Evolutionary conservation across 2,888 invertebrate species (phyloP), one percentile per base, ranked within the genome.

Genomic region (Brachypterus glaber): DNA sequence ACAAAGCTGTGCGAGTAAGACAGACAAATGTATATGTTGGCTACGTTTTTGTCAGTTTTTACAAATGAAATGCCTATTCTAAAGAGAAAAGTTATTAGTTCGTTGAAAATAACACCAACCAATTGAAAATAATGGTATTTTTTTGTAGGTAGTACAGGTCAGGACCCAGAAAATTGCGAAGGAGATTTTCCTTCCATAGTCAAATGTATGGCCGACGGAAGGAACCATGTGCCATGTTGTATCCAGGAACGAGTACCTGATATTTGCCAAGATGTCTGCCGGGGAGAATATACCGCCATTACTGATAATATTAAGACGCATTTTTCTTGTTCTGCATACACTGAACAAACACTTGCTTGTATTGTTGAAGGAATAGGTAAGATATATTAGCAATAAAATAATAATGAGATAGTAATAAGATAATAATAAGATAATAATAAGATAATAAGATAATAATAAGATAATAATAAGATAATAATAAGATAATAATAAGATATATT

Each of bases 221-320:
- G 87, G 12, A 86, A 89, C 66, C 88, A 88, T 66, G 80, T 85
- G 17, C 87, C 87, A 0, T 88, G 88, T 62, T 88, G 88, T 59
- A 77, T 82, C 14, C 78, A 79, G 48, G 85, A 86, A 58, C 73
- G 78, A 39, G 82, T 88, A 13, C 88, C 88, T 0, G 85, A 86
- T 60, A 77, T 87, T 49, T 88, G 88, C 58, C 86, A 85, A 56
- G 86, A 87, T 48, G 84, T 88, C 46, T 88, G 88, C 57, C 70
- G 84, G 1, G 88, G 88, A 16, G 85, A 87, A 60, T 88, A 87
- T 63, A 85, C 85, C 0, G 78, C 84, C 1, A 86, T 86, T 43
- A 85, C 85, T 0, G 85, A 87, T 58, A 81, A 81, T 53, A 79
- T 88, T 41, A 82, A 82, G 62, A 85, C 86, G 0, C 84, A 88